Evolutionary conservation across 2,888 invertebrate genomes (phyloP).

Genomic region (Cordilura impudica): DNA sequence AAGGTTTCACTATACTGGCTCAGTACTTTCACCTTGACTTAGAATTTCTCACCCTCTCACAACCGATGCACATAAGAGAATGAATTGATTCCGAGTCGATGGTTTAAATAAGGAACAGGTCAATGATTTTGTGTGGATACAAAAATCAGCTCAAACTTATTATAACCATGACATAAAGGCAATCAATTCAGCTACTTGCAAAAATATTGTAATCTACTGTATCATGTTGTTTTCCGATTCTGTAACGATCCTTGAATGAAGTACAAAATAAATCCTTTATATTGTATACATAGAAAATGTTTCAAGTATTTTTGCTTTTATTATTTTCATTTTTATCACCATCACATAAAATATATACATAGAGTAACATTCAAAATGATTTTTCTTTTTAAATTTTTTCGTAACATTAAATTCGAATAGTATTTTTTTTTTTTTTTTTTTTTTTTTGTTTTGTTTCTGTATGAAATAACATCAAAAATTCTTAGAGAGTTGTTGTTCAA

Average conservation of each 20-base stretch:
- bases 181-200: no score
- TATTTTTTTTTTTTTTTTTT: neutral
- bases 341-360: slow-evolving; percentile 48
- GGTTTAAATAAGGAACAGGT: no score
- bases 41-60: no score
- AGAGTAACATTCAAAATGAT: slow-evolving; percentile 43
- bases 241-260: neutral
- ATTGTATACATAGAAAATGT: slow-evolving; percentile 45
- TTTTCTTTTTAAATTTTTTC: slow-evolving; percentile 4
- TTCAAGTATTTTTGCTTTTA: slow-evolving; percentile 11
- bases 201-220: no score
- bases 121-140: no score
- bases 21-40: no score
- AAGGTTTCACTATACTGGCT: no score
- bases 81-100: no score
- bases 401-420: slow-evolving; percentile 8
- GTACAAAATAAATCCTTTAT: neutral
- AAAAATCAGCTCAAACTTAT: no score
- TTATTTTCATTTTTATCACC: slow-evolving; percentile 21
- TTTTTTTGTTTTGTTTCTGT: neutral
- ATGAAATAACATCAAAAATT: neutral
- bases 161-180: no score
- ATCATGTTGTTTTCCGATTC: no score
- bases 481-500: neutral
- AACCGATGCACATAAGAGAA: no score